These are phyloP conservation scores for Ditylenchus dipsaci DNA, from an alignment of 1,140 invertebrate genomes.

Conservation along the genomic window DNA sequence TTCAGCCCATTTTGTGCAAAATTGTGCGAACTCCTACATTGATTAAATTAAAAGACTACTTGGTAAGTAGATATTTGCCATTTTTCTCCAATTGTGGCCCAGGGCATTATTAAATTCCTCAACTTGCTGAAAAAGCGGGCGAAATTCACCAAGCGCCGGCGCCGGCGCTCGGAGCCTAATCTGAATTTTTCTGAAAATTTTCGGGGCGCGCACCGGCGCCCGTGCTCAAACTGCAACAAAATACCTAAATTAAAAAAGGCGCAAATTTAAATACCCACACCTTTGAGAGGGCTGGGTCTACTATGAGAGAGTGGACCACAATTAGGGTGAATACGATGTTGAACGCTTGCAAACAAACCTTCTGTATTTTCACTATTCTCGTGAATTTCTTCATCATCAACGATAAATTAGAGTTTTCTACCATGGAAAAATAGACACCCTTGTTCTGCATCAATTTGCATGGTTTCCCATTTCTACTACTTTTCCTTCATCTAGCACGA, in stretches of 20 bases:
- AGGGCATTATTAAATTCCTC: too few species aligned
- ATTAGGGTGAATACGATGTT: neutral
- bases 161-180: too few species aligned
- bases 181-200: too few species aligned
- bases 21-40: neutral
- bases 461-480: slow-evolving; percentile 63
- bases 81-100: too few species aligned
- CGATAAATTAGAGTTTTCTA: neutral
- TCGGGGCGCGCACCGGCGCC: too few species aligned
- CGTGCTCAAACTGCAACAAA: neutral
- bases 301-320: neutral
- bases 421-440: slow-evolving; percentile 48
- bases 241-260: neutral
- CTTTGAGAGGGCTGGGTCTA: too few species aligned
- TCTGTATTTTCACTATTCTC: neutral
- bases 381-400: slow-evolving; percentile 15
- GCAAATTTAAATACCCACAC: neutral
- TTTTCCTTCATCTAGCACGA: slow-evolving; percentile 62
- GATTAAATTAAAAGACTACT: neutral
- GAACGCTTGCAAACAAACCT: neutral
- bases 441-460: slow-evolving; percentile 59
- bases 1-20: neutral
- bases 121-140: too few species aligned
- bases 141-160: too few species aligned
- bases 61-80: neutral